Conservation (phyloP, 2,113 vertebrate species). For the Hippopotamus amphibius region DNA sequence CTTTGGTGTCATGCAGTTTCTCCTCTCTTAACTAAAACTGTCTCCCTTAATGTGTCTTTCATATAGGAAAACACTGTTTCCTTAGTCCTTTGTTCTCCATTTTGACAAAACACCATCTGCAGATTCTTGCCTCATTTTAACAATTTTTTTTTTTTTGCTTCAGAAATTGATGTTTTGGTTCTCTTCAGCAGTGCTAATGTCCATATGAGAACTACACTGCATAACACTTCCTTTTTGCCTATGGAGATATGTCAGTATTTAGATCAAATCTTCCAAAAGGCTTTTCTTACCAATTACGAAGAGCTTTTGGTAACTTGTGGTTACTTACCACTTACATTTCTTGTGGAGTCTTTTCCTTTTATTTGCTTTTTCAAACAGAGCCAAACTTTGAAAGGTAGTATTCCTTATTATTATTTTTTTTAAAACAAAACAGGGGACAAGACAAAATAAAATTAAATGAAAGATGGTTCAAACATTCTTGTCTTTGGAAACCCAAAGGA, state of each 20-base stretch:
- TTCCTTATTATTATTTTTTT: not conserved
- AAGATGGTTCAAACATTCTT: constrained; percentile 76
- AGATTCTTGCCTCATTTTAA: constrained; percentile 69
- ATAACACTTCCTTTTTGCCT: constrained; percentile 50
- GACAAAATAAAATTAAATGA: constrained; percentile 84
- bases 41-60: constrained; percentile 74
- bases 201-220: not conserved
- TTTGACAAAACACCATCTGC: constrained; percentile 72
- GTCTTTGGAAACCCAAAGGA: constrained; percentile 61
- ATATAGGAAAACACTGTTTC: constrained; percentile 51
- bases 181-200: constrained; percentile 72
- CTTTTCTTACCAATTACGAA: constrained; percentile 60
- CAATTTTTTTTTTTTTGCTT: constrained; percentile 54
- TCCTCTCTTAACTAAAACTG: constrained; percentile 10
- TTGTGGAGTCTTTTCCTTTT: not conserved
- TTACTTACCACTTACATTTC: constrained; percentile 40
- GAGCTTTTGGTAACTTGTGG: not conserved
- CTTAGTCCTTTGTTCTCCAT: constrained; percentile 70
- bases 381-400: constrained; percentile 56
- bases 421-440: constrained; percentile 34
- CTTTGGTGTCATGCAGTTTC: constrained; percentile 51
- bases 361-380: constrained; percentile 49
- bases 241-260: constrained; percentile 49
- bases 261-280: constrained; percentile 63
- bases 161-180: constrained; percentile 70